A percentile compares a stretch with the other conserved stretches of the same genome.
These are phyloP conservation scores for Abrostola triplasia DNA, from an alignment of 2,888 invertebrate genomes.

Conservation along the genomic window DNA sequence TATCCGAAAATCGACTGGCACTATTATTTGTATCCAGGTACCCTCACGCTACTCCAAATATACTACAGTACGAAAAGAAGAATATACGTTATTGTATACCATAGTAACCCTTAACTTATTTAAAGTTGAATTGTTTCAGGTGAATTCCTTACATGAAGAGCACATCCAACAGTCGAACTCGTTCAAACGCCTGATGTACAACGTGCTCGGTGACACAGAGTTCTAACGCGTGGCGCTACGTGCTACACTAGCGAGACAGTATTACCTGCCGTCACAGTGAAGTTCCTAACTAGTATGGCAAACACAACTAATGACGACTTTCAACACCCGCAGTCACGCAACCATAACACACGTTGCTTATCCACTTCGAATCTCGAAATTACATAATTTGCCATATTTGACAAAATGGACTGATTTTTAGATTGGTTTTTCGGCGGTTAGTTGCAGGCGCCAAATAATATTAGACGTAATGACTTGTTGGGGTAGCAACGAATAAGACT, in stretches of 20 bases:
- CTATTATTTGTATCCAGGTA: too few relatives aligned
- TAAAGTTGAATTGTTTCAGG: slow-evolving; percentile 75
- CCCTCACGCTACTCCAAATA: too few relatives aligned
- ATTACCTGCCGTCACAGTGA: slow-evolving; percentile 45
- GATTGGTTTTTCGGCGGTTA: slow-evolving; percentile 66
- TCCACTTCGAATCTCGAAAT: slow-evolving; percentile 32
- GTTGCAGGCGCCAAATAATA: slow-evolving; percentile 64
- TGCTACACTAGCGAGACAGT: slow-evolving; percentile 26
- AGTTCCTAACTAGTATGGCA: slow-evolving; percentile 57
- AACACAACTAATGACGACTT: slow-evolving; percentile 21
- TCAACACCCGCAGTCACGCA: slow-evolving; percentile 42
- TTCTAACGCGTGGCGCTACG: slow-evolving; percentile 73
- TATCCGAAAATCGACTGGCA: too few relatives aligned
- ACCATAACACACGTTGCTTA: slow-evolving; percentile 32
- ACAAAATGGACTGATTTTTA: slow-evolving; percentile 62
- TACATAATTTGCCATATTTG: slow-evolving; percentile 41
- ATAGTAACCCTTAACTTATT: too few relatives aligned
- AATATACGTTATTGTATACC: too few relatives aligned
- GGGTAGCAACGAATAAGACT: slow-evolving; percentile 82
- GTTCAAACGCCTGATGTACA: slow-evolving; percentile 97
- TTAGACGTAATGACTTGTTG: slow-evolving; percentile 70
- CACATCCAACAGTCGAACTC: slow-evolving; percentile 97
- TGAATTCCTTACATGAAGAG: slow-evolving; percentile 92
- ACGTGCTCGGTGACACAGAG: slow-evolving; percentile 94
- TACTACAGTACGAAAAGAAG: too few relatives aligned